Evolutionary conservation across 2,888 invertebrate genomes (phyloP), one percentile per base, ranked within the genome.

Genomic region (Meghimatium bilineatum): DNA sequence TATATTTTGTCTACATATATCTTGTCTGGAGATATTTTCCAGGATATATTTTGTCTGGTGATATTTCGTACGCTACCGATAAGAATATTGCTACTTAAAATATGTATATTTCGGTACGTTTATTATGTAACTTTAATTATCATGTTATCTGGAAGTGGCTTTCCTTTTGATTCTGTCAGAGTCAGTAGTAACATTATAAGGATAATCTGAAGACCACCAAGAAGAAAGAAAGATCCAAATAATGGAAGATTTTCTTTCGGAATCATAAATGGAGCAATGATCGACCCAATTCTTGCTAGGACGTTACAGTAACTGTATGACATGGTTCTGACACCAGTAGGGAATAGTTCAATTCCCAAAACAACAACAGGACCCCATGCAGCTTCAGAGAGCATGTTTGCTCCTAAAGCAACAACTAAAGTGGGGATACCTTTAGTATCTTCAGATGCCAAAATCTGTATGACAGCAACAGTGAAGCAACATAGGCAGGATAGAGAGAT

Each of bases 281-380:
- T 38, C 3, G 71, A 38, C 17, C 38, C 71, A 44, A 71, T 71
- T 71, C 71, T 71, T 8, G 26, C 38, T 26, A 44, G 1, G 26
- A 10, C 36, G 26, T 71, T 71, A 26, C 71, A 71, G 26, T 17
- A 44, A 23, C 36, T 36, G 36, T 71, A 71, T 5, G 71, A 12
- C 71, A 71, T 23, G 26, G 34, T 71, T 38, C 71, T 71, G 71
- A 71, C 71, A 26, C 38, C 71, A 6, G 71, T 71, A 8, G 71
- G 71, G 26, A 23, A 38, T 5, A 38, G 71, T 38, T 71, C 71
- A 26, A 71, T 36, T 17, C 34, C 38, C 38, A 38, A 23, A 17
- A n/a, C n/a, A 3, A n/a, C 26, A 20, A 23, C 26, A 0, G 38
- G 36, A 2, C 71, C 69, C 71, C 71, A 71, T 26, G 36, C 23